Evolutionary conservation across 1,140 invertebrate genomes (phyloP), one percentile per base, ranked within the genome.

Genomic region (Drosophila ananassae): DNA sequence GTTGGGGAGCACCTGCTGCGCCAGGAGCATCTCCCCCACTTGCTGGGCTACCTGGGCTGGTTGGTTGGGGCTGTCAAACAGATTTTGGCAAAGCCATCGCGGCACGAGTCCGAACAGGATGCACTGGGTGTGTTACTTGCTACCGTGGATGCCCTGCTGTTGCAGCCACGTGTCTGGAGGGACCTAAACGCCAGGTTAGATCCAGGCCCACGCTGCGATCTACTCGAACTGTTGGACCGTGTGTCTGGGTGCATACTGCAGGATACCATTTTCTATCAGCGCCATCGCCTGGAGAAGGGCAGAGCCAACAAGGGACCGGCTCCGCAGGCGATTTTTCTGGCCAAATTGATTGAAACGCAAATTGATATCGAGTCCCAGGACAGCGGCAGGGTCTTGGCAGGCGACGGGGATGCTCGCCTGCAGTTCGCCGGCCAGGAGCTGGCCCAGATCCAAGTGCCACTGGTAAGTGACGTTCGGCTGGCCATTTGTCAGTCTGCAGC

Each of bases 281-380:
- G 74, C 30, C 83, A 89, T 64, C 73, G 68, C 30, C 34, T 55
- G 60, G 77, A 66, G n/a, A 47, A 39, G 25, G 37, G 21, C 39
- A 51, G 34, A 24, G 32, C 41, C 28, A 50, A 41, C 30, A 54
- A 48, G 46, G 55, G 58, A 55, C 41, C 67, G 22, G 77, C 85
- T 24, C 77, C 77, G 37, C 90, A 91, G 68, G 90, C 82, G 51
- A 79, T 91, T 77, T 91, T 91, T 58, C 59, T 91, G 39, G 90
- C 85, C 52, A 91, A 91, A 77, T 80, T 91, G 76, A 91, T 91
- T 89, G 90, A 91, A 87, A 79, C 84, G 62, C 77, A 90, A 83
- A 87, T 91, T 77, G 90, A 89, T 74, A 73, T 79, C 46, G 74
- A 89, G 48, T 72, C 71, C 47, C 46, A 56, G 55, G 64, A 32